A percentile compares a stretch with the other conserved stretches of the same genome.
phyloP scores from a whole-genome alignment of 2,888 invertebrate genomes.

The Idaea aversata region DNA sequence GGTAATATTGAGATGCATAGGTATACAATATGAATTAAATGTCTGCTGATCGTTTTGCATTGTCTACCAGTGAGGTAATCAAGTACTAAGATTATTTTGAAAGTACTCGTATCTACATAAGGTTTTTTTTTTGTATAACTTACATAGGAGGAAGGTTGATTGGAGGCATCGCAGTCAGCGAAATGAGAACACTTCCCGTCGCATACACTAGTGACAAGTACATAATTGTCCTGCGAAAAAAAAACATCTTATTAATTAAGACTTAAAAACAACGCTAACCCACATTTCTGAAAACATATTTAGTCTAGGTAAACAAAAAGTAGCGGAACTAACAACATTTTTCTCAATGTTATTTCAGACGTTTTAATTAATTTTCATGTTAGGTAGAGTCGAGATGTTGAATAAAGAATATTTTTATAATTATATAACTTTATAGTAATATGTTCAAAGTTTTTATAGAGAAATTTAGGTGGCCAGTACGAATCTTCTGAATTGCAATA shows the following conservation, averaged over 20 bases:
- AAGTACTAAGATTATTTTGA: no score
- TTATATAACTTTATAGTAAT: no score
- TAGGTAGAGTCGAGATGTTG: no score
- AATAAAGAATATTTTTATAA: neutral
- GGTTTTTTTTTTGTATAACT: conserved; percentile 35
- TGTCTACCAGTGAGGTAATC: no score
- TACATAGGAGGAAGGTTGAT: conserved; percentile 81
- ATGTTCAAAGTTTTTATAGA: no score
- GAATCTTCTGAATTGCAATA: no score
- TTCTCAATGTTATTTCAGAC: neutral
- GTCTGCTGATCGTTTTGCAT: no score
- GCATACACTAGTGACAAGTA: conserved; percentile 94
- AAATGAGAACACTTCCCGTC: conserved; percentile 88
- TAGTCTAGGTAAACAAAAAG: conserved; percentile 14
- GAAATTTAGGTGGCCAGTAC: no score
- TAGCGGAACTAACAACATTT: conserved; percentile 3
- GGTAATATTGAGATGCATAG: no score
- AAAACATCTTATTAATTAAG: neutral
- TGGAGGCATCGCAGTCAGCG: conserved; percentile 84
- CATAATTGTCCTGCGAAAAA: conserved; percentile 86
- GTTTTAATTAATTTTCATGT: no score
- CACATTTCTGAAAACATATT: neutral
- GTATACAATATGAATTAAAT: no score
- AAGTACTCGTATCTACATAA: no score
- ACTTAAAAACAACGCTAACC: neutral